These are phyloP conservation scores for Clarias macrocephalus DNA, from an alignment of 2,113 vertebrate species.

Conservation along the genomic window DNA sequence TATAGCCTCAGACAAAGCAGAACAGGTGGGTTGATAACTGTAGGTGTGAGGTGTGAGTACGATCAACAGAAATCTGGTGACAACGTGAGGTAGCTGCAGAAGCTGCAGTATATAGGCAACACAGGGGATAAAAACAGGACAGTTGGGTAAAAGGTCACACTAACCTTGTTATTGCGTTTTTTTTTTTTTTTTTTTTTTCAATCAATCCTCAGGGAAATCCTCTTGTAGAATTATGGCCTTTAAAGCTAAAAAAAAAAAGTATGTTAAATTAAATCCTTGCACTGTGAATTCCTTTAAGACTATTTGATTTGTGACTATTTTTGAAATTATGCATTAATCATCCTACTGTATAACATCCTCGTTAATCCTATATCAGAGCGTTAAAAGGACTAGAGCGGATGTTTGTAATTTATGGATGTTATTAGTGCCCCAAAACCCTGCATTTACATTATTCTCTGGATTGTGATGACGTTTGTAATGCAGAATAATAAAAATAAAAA, in stretches of 20 bases:
- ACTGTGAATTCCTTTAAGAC: background rate
- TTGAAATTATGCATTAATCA: too few relatives aligned
- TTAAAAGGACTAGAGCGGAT: background rate
- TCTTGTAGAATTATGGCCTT: background rate
- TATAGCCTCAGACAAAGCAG: too few relatives aligned
- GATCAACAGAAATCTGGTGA: too few relatives aligned
- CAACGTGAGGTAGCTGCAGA: too few relatives aligned
- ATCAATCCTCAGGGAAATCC: background rate
- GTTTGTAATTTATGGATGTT: background rate
- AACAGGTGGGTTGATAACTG: too few relatives aligned
- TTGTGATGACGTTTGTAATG: conserved; percentile 6
- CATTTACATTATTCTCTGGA: conserved; percentile 25
- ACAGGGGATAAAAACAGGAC: too few relatives aligned
- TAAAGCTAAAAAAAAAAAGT: background rate
- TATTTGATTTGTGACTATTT: background rate
- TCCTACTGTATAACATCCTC: too few relatives aligned
- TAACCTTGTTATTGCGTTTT: too few relatives aligned
- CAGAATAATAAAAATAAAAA: conserved; percentile 9
- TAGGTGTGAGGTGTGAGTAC: too few relatives aligned
- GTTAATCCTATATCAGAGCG: background rate
- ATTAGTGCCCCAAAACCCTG: background rate
- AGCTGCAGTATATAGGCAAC: too few relatives aligned
- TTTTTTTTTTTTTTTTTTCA: too few relatives aligned
- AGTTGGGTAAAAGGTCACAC: too few relatives aligned
- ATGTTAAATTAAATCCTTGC: background rate